These are phyloP conservation scores for Melanerpes aurifrons DNA, from an alignment of 2,113 vertebrate species.

Conservation along the genomic window DNA sequence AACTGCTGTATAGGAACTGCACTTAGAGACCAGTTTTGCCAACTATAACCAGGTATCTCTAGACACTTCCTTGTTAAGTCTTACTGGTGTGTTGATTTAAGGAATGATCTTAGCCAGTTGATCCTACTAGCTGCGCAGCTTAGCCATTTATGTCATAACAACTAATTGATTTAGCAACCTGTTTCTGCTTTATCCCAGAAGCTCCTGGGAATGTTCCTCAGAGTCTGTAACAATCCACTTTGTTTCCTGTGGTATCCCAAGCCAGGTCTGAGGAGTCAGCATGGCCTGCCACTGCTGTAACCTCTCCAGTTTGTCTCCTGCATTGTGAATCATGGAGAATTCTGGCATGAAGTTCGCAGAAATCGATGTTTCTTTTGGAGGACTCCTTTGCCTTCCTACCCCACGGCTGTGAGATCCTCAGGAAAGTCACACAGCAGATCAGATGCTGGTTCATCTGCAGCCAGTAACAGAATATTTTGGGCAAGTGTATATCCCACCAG, in stretches of 20 bases:
- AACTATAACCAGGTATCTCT: background rate
- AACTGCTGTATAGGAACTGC: background rate
- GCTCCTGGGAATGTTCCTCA: background rate
- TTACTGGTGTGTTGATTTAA: background rate
- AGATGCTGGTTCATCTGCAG: slow-evolving; percentile 45
- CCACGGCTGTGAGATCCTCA: background rate
- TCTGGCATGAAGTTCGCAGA: background rate
- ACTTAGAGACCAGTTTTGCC: background rate
- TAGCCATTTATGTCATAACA: background rate
- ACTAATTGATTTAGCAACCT: background rate
- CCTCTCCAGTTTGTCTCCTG: background rate
- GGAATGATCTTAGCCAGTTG: background rate
- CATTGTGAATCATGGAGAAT: background rate
- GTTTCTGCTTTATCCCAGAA: background rate
- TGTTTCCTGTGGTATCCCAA: background rate
- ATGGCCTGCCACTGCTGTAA: background rate
- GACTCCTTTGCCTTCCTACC: background rate
- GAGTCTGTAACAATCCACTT: accelerated
- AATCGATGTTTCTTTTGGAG: slow-evolving; percentile 34
- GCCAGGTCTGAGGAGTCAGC: background rate
- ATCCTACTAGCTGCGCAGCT: background rate
- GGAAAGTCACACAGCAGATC: slow-evolving; percentile 58
- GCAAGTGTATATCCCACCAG: slow-evolving; percentile 52
- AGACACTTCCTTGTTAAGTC: accelerated
- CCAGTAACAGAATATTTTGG: slow-evolving; percentile 62